phyloP scores from a whole-genome alignment of 2,797 vertebrate genomes.

The Octomys mimax region DNA sequence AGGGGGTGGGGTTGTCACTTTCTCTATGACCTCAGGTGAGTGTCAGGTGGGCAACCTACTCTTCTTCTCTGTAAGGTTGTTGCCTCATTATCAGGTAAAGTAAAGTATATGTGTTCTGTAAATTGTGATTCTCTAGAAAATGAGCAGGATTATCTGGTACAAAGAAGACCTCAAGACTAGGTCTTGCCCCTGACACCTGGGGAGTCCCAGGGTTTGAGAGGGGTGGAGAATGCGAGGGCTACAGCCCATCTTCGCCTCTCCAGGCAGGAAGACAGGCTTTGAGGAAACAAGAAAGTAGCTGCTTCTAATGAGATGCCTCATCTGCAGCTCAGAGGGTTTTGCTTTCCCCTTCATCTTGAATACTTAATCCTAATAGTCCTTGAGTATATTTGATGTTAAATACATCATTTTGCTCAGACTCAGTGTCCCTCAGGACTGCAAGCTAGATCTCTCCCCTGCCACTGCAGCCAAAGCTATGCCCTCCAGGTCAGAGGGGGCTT shows the following conservation, averaged over 20 bases:
- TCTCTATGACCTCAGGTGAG: conserved; percentile 52
- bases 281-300: conserved; percentile 77
- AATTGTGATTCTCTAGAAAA: neutral
- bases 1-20: neutral
- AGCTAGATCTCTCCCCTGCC: conserved; percentile 70
- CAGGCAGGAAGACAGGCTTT: conserved; percentile 71
- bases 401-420: conserved; percentile 84
- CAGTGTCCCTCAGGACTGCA: conserved; percentile 73
- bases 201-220: neutral
- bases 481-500: conserved; percentile 17
- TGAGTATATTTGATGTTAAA: conserved; percentile 89
- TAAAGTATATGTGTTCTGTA: neutral
- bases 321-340: conserved; percentile 87
- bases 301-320: conserved; percentile 90
- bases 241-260: neutral
- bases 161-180: conserved; percentile 43
- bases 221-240: neutral
- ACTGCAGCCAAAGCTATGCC: conserved; percentile 6
- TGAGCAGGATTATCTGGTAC: neutral
- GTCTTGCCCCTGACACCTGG: neutral
- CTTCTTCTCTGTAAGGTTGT: neutral
- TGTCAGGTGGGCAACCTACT: neutral
- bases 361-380: conserved; percentile 89
- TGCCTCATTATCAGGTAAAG: neutral
- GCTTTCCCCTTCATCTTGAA: conserved; percentile 87